A percentile compares a stretch with the other conserved stretches of the same genome.
Conservation (phyloP, 2,888 invertebrate genomes). For the Hirtodrosophila histrioides region DNA sequence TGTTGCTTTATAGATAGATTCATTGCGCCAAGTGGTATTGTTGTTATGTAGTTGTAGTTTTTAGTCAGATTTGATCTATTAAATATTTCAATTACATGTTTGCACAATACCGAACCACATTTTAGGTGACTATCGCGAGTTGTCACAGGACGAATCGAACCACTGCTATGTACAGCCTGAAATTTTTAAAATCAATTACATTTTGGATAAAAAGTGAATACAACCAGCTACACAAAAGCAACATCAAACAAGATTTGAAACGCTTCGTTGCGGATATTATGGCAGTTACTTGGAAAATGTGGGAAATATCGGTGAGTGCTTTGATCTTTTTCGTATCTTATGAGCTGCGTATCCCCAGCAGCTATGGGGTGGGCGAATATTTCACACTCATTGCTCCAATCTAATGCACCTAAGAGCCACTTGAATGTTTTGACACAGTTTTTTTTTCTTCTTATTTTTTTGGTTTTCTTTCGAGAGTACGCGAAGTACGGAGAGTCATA, state of each 20-base stretch:
- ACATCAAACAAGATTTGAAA: too few relatives aligned
- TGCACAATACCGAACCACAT: slow-evolving; percentile 86
- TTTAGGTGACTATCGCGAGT: slow-evolving; percentile 78
- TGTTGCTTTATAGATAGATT: slow-evolving; percentile 93
- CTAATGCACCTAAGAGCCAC: slow-evolving; percentile 50
- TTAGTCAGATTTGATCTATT: slow-evolving; percentile 90
- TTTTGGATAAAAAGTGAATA: not conserved
- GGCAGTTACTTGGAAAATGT: not conserved
- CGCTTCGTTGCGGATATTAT: too few relatives aligned
- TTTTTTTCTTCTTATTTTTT: slow-evolving; percentile 7
- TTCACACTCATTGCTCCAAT: slow-evolving; percentile 32
- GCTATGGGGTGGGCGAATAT: slow-evolving; percentile 14
- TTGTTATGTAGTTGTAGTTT: slow-evolving; percentile 93
- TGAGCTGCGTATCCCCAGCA: slow-evolving; percentile 1
- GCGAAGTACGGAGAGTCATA: slow-evolving; percentile 10
- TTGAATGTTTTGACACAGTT: slow-evolving; percentile 63
- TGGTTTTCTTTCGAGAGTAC: slow-evolving; percentile 24
- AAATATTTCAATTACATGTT: slow-evolving; percentile 92
- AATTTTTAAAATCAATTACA: slow-evolving; percentile 6
- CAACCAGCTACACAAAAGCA: too few relatives aligned
- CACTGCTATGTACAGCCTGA: slow-evolving; percentile 81
- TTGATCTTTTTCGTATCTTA: slow-evolving; percentile 20
- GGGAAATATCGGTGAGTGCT: slow-evolving; percentile 9
- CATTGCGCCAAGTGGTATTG: slow-evolving; percentile 93
- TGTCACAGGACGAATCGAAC: slow-evolving; percentile 80